A percentile compares a stretch with the other conserved stretches of the same genome.
These are phyloP conservation scores for Sturnus vulgaris DNA, from an alignment of 2,113 vertebrate genomes.

Conservation along the genomic window DNA sequence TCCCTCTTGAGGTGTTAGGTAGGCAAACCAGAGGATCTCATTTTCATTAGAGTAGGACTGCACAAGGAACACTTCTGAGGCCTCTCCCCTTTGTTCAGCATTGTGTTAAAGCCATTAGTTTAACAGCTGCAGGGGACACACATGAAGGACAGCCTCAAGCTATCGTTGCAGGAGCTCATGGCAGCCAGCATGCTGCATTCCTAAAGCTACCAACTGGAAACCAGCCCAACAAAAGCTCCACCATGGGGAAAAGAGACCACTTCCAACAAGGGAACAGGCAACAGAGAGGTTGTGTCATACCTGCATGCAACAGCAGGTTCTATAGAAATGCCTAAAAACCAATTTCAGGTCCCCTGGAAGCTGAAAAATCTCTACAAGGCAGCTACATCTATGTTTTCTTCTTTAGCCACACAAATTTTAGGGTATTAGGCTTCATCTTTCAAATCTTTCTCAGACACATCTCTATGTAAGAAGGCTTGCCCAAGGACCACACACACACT, in stretches of 20 bases:
- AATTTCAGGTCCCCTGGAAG: neutral
- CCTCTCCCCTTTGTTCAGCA: neutral
- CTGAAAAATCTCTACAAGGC: neutral
- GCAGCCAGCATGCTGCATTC: neutral
- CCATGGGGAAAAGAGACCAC: neutral
- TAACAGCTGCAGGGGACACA: neutral
- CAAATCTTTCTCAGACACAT: neutral
- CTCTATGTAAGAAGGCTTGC: neutral
- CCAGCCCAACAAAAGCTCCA: neutral
- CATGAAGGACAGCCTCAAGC: neutral
- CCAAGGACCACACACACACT: neutral
- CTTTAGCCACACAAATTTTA: neutral
- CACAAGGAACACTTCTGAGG: neutral
- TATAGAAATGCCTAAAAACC: neutral
- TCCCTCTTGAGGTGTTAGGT: neutral
- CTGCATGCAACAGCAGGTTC: neutral
- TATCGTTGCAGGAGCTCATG: fast-evolving
- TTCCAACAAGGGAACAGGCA: neutral
- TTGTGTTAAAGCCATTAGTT: neutral
- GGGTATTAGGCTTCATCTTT: neutral
- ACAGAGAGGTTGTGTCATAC: neutral
- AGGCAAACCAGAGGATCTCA: neutral
- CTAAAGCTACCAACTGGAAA: neutral
- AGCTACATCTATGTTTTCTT: neutral
- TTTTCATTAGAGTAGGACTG: neutral